A percentile compares a stretch with the other conserved stretches of the same genome.
These are phyloP conservation scores for Drosophila lacteicornis DNA, from an alignment of 1,140 invertebrate species.

Conservation along the genomic window DNA sequence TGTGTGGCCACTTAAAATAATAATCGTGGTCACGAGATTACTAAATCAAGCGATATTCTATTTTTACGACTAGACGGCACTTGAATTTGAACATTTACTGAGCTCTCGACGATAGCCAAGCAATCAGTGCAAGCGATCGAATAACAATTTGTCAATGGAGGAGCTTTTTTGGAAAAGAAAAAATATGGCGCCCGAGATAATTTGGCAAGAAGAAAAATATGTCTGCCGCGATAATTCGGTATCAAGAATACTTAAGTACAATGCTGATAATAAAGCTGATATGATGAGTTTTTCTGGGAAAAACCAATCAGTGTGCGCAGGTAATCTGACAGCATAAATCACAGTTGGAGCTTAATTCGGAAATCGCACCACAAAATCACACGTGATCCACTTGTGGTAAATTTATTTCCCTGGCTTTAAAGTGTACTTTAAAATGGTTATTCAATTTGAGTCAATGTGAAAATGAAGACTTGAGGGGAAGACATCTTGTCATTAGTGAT, in stretches of 20 bases:
- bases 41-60: neutral
- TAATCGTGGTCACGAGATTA: slow-evolving; percentile 24
- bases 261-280: slow-evolving; percentile 6
- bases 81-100: slow-evolving; percentile 16
- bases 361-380: slow-evolving; percentile 17
- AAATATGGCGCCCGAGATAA: neutral
- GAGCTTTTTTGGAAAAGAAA: neutral
- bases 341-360: neutral
- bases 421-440: neutral
- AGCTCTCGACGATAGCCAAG: slow-evolving; percentile 1
- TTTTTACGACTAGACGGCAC: neutral
- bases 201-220: slow-evolving; percentile 1
- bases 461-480: neutral
- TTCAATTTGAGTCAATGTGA: neutral
- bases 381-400: too few species aligned
- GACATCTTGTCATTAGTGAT: slow-evolving; percentile 9
- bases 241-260: slow-evolving; percentile 5
- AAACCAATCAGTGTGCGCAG: neutral
- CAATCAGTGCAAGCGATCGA: neutral
- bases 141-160: slow-evolving; percentile 5
- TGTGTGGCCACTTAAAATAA: neutral
- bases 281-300: neutral
- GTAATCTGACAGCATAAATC: neutral
- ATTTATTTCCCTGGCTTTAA: neutral
- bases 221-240: neutral